Evolutionary conservation across 2,797 vertebrate species (phyloP), one percentile per base, ranked within the genome.

Genomic region (Sebastolobus altivelis): DNA sequence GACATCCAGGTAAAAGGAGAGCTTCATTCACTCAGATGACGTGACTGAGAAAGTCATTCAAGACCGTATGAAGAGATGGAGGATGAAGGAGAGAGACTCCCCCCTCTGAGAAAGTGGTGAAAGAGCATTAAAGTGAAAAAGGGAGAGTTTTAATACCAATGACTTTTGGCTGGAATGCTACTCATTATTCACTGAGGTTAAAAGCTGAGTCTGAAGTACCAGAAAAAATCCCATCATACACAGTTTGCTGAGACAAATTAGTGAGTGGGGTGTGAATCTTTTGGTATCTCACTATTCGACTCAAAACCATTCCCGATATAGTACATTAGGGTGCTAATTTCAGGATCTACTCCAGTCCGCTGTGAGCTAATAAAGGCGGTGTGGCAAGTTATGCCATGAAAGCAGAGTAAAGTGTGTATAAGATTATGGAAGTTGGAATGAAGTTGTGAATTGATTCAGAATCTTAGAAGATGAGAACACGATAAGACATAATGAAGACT

Each of bases 211-310:
- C 22, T 20, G 5, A n/a, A 22, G 43, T 29, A 72, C 49, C 20
- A 38, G 14, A 2, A 5, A 29, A 56, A 31, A 54, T 63, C 22
- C 13, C 68, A 68, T 66, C 20, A 25, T 65, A 67, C 31, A 55
- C 77, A 43, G n/a, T 31, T 49, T 22, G 25, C 56, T 31, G 38
- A 31, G 35, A 63, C 31, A 52, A 77, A 81, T 40, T 56, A 65
- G 10, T 43, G 35, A 54, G n/a, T 20, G n/a, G 49, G 49, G 20
- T 54, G 49, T 54, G n/a, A 54, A 22, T 54, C 9, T 54, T 54
- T 54, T 54, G 46, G 49, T 54, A 54, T 54, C 49, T 54, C 20
- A 22, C 49, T 8, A 54, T 49, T 18, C 18, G 46, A 9, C 46
- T 49, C 46, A 49, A 49, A 49, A 49, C 20, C 8, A 49, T 54